A percentile compares a stretch with the other conserved stretches of the same genome.
phyloP scores from a whole-genome alignment of 1,140 invertebrate species.

The Pemphigus obesinymphae region DNA sequence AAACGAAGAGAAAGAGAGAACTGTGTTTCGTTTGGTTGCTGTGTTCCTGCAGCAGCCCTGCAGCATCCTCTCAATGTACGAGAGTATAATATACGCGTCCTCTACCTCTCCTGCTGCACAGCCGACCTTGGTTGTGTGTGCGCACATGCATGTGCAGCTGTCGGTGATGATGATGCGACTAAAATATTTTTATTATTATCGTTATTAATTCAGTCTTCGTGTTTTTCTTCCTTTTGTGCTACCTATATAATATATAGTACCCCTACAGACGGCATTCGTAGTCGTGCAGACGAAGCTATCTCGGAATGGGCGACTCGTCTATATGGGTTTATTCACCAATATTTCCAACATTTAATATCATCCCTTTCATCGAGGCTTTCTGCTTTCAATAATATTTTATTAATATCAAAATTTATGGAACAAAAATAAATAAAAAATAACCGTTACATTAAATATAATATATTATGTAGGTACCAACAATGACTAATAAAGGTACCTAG shows the following conservation, averaged over 20 bases:
- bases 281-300: background rate
- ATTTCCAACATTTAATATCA: too few relatives aligned
- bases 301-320: background rate
- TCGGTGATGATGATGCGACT: slow-evolving; percentile 5
- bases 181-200: background rate
- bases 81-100: background rate
- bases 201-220: too few relatives aligned
- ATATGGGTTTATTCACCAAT: too few relatives aligned
- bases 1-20: background rate
- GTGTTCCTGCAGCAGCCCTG: background rate
- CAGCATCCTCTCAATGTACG: background rate
- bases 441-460: too few relatives aligned
- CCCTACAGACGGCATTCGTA: background rate
- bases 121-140: background rate
- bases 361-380: too few relatives aligned
- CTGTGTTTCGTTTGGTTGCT: background rate
- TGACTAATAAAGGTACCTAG: too few relatives aligned
- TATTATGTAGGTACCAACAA: too few relatives aligned
- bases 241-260: background rate
- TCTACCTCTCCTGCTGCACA: background rate
- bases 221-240: background rate
- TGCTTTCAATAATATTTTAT: too few relatives aligned
- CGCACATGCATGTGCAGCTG: slow-evolving; percentile 16
- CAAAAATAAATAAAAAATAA: too few relatives aligned
- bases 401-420: too few relatives aligned